Evolutionary conservation across 2,888 invertebrate species (phyloP).

Genomic region (Toxonevra muliebris): DNA sequence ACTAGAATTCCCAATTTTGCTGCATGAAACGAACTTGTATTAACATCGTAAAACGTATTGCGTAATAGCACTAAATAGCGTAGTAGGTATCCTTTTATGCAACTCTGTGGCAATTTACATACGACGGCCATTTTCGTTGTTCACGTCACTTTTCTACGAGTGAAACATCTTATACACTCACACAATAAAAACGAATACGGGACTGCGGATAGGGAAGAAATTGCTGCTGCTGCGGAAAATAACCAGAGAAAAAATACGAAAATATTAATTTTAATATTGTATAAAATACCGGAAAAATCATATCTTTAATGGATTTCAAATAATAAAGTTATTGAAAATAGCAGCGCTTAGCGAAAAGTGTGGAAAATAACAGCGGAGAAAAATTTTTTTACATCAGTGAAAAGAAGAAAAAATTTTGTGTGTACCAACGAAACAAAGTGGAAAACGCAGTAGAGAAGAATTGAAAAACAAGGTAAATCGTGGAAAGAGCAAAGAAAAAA

Average conservation of each 20-base stretch:
- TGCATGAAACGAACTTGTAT: too few relatives aligned
- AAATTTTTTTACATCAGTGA: constrained; percentile 46
- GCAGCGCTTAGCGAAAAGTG: constrained; percentile 18
- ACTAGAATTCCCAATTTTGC: too few relatives aligned
- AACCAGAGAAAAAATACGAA: constrained; percentile 15
- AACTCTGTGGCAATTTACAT: constrained; percentile 7
- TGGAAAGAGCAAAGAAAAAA: constrained; percentile 32
- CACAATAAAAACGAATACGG: not conserved
- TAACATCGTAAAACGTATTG: too few relatives aligned
- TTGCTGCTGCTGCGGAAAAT: constrained; percentile 20
- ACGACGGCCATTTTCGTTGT: constrained; percentile 45
- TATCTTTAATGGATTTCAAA: constrained; percentile 45
- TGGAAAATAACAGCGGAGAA: constrained; percentile 26
- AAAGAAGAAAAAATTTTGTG: constrained; percentile 55
- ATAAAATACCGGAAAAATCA: constrained; percentile 45
- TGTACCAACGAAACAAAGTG: constrained; percentile 58
- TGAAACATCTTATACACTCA: not conserved
- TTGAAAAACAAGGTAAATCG: constrained; percentile 39
- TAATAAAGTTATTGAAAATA: constrained; percentile 32
- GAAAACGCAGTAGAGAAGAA: constrained; percentile 52
- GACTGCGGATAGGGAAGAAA: constrained; percentile 17
- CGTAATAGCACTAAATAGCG: too few relatives aligned
- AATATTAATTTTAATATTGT: too few relatives aligned
- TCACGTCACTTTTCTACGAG: constrained; percentile 39
- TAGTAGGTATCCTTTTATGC: too few relatives aligned